These are phyloP conservation scores for Lasioglossum calceatum DNA, from an alignment of 2,888 invertebrate genomes.

Conservation along the genomic window DNA sequence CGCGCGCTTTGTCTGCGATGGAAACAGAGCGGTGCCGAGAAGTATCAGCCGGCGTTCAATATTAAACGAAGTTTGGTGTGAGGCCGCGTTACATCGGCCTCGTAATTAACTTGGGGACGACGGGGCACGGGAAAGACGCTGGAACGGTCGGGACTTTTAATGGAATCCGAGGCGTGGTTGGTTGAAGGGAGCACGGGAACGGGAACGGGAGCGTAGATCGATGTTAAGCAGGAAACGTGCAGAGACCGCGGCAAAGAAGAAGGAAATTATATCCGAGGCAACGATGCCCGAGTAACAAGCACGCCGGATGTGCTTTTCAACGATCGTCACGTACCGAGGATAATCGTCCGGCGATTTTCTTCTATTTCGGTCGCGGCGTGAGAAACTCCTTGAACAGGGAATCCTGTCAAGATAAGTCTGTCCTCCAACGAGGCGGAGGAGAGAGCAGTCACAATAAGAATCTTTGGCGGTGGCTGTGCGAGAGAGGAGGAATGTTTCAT, in stretches of 20 bases:
- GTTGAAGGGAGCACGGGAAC: background rate
- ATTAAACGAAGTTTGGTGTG: slow-evolving; percentile 22
- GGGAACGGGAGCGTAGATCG: slow-evolving; percentile 21
- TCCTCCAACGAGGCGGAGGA: background rate
- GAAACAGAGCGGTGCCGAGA: background rate
- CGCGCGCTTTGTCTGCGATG: background rate
- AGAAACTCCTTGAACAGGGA: slow-evolving; percentile 9
- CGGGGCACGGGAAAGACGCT: background rate
- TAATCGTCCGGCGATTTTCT: slow-evolving; percentile 41
- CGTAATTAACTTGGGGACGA: slow-evolving; percentile 12
- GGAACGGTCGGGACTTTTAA: slow-evolving; percentile 19
- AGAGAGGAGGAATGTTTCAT: too few relatives aligned
- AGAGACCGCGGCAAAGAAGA: slow-evolving; percentile 16
- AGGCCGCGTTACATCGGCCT: slow-evolving; percentile 7
- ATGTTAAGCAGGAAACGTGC: slow-evolving; percentile 33
- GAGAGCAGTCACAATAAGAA: background rate
- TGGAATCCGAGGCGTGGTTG: slow-evolving; percentile 22
- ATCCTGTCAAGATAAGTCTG: background rate
- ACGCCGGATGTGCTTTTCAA: slow-evolving; percentile 31
- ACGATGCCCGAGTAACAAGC: slow-evolving; percentile 43
- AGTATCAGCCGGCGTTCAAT: slow-evolving; percentile 8
- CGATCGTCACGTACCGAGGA: slow-evolving; percentile 51
- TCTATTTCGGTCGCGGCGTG: slow-evolving; percentile 1
- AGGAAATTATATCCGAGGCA: slow-evolving; percentile 44
- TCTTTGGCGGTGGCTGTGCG: too few relatives aligned